Evolutionary conservation across 2,888 invertebrate genomes (phyloP).

Genomic region (Dione juno): DNA sequence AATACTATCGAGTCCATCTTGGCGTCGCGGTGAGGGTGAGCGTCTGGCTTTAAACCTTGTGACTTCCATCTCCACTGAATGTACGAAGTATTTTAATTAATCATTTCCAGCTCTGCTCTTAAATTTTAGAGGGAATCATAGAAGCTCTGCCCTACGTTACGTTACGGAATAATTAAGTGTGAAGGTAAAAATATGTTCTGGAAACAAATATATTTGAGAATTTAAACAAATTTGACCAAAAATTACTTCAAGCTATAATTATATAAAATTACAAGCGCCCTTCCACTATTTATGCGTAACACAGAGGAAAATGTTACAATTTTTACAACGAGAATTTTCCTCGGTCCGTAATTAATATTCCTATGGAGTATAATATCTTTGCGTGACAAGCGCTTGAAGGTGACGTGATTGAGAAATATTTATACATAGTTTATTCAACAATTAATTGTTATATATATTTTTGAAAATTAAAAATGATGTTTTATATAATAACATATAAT

Average conservation of each 20-base stretch:
- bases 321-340: slow-evolving; percentile 55
- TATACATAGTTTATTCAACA: slow-evolving; percentile 25
- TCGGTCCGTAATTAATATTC: slow-evolving; percentile 63
- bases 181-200: too few species aligned
- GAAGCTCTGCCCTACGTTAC: too few species aligned
- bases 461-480: background rate
- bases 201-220: too few species aligned
- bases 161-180: too few species aligned
- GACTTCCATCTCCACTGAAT: too few species aligned
- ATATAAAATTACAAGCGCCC: background rate
- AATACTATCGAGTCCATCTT: too few species aligned
- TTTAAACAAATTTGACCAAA: background rate
- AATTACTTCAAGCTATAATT: background rate
- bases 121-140: too few species aligned
- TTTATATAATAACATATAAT: too few species aligned
- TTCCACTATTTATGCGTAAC: background rate
- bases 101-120: too few species aligned
- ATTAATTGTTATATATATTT: background rate
- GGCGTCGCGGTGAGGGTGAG: too few species aligned
- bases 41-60: too few species aligned
- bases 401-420: slow-evolving; percentile 49
- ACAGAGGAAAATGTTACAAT: slow-evolving; percentile 35
- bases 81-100: too few species aligned
- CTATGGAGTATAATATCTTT: slow-evolving; percentile 46
- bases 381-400: slow-evolving; percentile 53